A percentile compares a stretch with the other conserved stretches of the same genome.
Conservation (phyloP, 2,888 invertebrate species). For the Pyrocoelia pectoralis region DNA sequence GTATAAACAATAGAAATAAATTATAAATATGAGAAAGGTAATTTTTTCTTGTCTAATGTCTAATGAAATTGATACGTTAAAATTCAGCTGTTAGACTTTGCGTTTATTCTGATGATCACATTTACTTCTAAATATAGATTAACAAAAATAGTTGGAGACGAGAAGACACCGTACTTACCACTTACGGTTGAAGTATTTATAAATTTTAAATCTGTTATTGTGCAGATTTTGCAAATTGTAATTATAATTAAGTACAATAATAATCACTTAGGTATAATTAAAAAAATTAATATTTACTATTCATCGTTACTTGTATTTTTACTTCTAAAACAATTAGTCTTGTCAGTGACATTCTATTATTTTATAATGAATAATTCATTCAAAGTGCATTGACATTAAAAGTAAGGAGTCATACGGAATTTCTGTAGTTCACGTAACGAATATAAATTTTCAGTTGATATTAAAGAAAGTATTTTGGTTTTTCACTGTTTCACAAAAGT, state of each 20-base stretch:
- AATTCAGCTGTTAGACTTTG: neutral
- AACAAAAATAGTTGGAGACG: neutral
- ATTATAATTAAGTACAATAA: neutral
- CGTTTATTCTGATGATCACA: neutral
- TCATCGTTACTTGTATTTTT: neutral
- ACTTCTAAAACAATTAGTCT: neutral
- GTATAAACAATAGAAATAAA: no score
- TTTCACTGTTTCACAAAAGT: no score
- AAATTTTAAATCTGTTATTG: no score
- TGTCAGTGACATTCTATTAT: slow-evolving; percentile 1
- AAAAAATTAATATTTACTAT: no score
- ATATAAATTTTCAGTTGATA: neutral
- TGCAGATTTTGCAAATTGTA: no score
- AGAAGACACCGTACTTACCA: neutral
- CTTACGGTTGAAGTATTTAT: no score
- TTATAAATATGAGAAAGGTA: no score
- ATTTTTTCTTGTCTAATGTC: no score
- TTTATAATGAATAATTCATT: neutral
- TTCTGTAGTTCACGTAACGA: neutral
- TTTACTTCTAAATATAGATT: neutral
- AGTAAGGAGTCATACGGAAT: neutral
- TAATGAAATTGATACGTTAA: neutral
- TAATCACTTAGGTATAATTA: no score
- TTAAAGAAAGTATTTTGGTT: neutral
- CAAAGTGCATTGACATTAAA: neutral